A percentile compares a stretch with the other conserved stretches of the same genome.
Conservation (phyloP, 2,113 vertebrate genomes). For the Sinocyclocheilus anophthalmus region DNA sequence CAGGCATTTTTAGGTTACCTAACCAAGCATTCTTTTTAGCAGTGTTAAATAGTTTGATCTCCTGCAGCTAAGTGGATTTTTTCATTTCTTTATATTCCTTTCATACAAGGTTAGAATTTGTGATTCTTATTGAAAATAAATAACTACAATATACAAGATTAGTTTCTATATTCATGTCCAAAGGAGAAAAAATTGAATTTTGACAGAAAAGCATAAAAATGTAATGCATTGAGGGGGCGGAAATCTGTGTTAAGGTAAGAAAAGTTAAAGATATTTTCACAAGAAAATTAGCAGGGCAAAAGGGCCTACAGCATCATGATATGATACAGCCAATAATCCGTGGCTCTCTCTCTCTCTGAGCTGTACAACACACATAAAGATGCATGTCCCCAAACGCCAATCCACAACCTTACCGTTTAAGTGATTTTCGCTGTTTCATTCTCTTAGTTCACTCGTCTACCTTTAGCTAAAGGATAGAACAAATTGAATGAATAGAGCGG, state of each 20-base stretch:
- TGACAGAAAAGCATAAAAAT: neutral
- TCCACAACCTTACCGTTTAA: slow-evolving; percentile 57
- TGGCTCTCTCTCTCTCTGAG: slow-evolving; percentile 18
- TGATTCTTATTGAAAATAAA: neutral
- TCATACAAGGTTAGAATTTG: neutral
- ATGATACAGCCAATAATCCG: slow-evolving; percentile 26
- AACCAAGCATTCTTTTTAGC: neutral
- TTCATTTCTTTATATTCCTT: neutral
- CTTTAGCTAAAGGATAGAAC: slow-evolving; percentile 47
- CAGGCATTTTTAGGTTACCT: neutral
- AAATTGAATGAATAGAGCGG: slow-evolving; percentile 53
- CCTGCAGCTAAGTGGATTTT: neutral
- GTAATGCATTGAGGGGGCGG: neutral
- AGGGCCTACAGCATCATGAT: slow-evolving; percentile 31
- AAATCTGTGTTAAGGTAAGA: neutral
- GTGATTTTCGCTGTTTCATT: slow-evolving; percentile 58
- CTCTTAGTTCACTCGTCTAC: slow-evolving; percentile 45
- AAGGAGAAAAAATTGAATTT: neutral
- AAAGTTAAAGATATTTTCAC: neutral
- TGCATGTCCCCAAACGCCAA: slow-evolving; percentile 16
- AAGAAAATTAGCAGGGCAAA: neutral
- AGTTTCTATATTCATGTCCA: neutral
- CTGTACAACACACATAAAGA: slow-evolving; percentile 25
- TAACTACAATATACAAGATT: neutral
- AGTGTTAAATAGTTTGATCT: neutral